Percentiles rank a stretch among this genome's conserved stretches.
Conservation (phyloP, 2,888 invertebrate genomes). For the Linnaemya vulpina region DNA sequence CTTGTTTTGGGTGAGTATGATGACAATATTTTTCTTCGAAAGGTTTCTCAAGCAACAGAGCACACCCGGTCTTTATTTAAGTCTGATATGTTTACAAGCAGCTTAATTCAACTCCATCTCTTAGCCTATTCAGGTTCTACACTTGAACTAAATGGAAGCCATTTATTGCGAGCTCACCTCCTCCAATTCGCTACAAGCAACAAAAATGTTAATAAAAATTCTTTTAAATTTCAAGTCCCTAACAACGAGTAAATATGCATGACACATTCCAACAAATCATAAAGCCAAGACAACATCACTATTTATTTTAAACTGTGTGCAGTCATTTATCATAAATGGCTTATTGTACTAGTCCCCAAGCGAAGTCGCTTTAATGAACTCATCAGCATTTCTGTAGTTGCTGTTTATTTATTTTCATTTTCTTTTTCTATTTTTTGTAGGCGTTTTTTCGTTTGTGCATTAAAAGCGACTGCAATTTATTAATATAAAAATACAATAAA, state of each 20-base stretch:
- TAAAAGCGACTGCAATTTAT: slow-evolving; percentile 44
- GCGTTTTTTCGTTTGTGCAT: slow-evolving; percentile 35
- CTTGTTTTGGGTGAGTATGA: too few species aligned
- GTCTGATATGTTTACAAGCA: too few species aligned
- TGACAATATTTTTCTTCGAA: too few species aligned
- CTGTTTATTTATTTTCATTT: background rate
- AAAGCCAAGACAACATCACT: slow-evolving; percentile 1
- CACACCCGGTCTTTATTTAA: too few species aligned
- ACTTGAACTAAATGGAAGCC: background rate
- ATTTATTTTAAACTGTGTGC: slow-evolving; percentile 28
- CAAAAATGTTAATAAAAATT: too few species aligned
- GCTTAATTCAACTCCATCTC: too few species aligned
- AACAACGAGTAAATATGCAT: slow-evolving; percentile 12
- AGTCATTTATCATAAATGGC: slow-evolving; percentile 48
- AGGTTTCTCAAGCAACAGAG: too few species aligned
- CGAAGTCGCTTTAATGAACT: slow-evolving; percentile 17
- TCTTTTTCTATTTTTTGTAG: slow-evolving; percentile 27
- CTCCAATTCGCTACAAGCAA: too few species aligned
- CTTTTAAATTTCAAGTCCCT: background rate
- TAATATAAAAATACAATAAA: slow-evolving; percentile 22
- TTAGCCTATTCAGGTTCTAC: too few species aligned
- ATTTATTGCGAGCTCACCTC: too few species aligned
- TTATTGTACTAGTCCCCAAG: slow-evolving; percentile 3
- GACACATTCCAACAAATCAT: background rate
- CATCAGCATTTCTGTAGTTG: slow-evolving; percentile 24